Evolutionary conservation across 2,888 invertebrate species (phyloP), one percentile per base, ranked within the genome.

Genomic region (Papilio elwesi): DNA sequence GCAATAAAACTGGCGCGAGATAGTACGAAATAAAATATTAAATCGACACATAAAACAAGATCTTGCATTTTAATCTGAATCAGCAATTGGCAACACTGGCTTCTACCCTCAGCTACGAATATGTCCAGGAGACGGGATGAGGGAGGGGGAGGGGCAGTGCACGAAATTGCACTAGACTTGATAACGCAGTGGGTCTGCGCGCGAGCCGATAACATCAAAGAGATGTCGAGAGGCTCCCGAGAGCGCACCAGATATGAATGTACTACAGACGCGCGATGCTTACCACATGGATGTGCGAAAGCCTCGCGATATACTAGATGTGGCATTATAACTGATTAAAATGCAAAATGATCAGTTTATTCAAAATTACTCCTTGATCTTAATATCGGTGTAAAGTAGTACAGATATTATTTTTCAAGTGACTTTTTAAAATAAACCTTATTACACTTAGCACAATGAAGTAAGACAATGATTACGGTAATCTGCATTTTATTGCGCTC

Each of bases 201-300:
- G 66, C 36, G 36, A 57, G 13, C 13, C 36, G 77, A 77, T 77
- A 77, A 74, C 69, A 77, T 77, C 75, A 75, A 77, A 71, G 59
- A 26, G 59, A 0, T 47, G 2, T 0, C 57, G 59, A 74, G 70
- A 51, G 49, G 59, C 49, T 67, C 71, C 66, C 63, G 55, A 71
- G 65, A 59, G 74, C 68, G 15, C 65, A 70, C 71, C 66, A 36
- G 64, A 70, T 67, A 62, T 67, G 48, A 38, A 71, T 52, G 36
- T 57, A 70, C 73, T 48, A 70, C 76, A 73, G 73, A 72, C 71
- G 71, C 73, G 71, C 71, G 57, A 57, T 57, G 71, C 26, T 26
- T 4, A 57, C 57, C 66, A 53, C 53, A 15, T 15, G 11, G 68
- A 59, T 53, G 43, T 13, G 53, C 38, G n/a, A 9, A 49, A 59